These are phyloP conservation scores for Sciurus niger DNA, from an alignment of 2,113 vertebrate genomes.

Conservation along the genomic window DNA sequence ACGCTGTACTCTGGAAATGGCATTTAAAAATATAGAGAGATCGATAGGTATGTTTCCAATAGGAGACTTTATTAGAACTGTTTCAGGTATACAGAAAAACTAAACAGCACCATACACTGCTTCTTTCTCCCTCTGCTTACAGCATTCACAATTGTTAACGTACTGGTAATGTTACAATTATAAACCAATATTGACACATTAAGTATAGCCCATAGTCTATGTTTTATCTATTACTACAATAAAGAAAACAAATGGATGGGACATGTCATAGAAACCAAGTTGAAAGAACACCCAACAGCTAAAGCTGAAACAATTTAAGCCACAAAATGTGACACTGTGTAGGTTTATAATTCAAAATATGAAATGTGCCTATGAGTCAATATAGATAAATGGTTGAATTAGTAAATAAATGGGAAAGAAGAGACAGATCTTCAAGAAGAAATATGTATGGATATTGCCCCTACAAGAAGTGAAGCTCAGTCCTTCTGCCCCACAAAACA, in stretches of 20 bases:
- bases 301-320: neutral
- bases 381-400: neutral
- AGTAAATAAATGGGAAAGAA: neutral
- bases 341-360: neutral
- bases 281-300: neutral
- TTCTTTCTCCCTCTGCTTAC: neutral
- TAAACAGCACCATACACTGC: neutral
- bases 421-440: neutral
- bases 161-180: neutral
- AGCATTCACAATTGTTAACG: neutral
- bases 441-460: neutral
- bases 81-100: neutral
- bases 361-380: neutral
- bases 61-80: neutral
- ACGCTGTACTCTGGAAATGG: neutral
- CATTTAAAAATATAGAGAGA: neutral
- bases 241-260: neutral
- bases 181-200: neutral
- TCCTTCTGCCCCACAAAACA: neutral
- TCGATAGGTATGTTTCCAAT: neutral
- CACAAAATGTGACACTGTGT: neutral
- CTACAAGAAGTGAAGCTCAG: neutral
- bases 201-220: neutral
- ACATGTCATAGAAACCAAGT: neutral
- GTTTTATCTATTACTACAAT: neutral